Evolutionary conservation across 2,888 invertebrate genomes (phyloP), one percentile per base, ranked within the genome.

Genomic region (Glyphotaelius pellucidus): DNA sequence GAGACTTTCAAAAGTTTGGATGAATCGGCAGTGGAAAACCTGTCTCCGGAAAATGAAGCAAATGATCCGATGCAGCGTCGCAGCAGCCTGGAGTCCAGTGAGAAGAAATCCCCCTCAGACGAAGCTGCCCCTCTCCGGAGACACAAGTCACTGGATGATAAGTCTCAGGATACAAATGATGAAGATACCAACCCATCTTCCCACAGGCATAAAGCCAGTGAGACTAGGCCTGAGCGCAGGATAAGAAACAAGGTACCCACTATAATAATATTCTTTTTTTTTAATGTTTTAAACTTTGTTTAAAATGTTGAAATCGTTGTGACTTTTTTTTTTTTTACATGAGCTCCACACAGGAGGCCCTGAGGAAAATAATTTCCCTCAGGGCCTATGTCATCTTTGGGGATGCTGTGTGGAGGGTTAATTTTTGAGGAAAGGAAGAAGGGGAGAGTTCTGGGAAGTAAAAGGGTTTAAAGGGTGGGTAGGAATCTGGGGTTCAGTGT

Each of bases 161-260:
- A 96, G 93, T 95, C 96, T 92, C 95, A 96, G 93, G 96, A 96
- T 93, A 96, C 96, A 91, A 96, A 96, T 93, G 96, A 96, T 93
- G 96, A 96, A 4, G 95, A 96, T 86, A 96, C 96, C 87, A 96
- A 96, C 94, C 96, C 96, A 42, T 32, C n/a, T 19, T 87, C 86
- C 9, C 95, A 95, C 93, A 94, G 94, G 93, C 96, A 96, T 42
- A 95, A 95, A 90, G 95, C 96, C 93, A 95, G 95, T 92, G 97
- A 97, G 93, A 96, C 97, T 30, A 96, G 97, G 90, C 94, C 96
- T 47, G 97, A 97, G 94, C 96, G 97, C 89, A 96, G 97, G 94
- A 97, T 97, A 94, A 96, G 97, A 94, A 97, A 97, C 95, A 97
- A 97, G 96, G 97, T 97, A 94, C 31, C 2, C 0, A 94, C 4